Evolutionary conservation across 2,113 vertebrate genomes (phyloP).

Genomic region (Chaetops frenatus): DNA sequence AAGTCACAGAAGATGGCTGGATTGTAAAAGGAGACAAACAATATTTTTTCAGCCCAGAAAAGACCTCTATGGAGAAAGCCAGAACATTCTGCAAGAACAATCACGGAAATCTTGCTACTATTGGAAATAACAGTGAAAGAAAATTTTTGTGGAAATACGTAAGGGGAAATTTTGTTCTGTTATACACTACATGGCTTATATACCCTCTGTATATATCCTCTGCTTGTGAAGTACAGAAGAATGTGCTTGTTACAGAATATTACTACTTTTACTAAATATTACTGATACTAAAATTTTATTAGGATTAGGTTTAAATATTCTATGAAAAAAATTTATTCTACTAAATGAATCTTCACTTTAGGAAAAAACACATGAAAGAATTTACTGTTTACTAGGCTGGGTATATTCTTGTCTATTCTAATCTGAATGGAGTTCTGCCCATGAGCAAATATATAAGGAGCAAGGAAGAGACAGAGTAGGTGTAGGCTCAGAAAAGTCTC

Average conservation of each 20-base stretch:
- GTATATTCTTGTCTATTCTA: not conserved
- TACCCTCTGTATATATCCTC: not conserved
- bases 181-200: not conserved
- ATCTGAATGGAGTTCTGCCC: not conserved
- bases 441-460: not conserved
- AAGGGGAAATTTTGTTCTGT: constrained; percentile 46
- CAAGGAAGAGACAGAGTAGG: not conserved
- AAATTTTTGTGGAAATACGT: constrained; percentile 87
- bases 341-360: not conserved
- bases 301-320: not conserved
- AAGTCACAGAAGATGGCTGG: constrained; percentile 86
- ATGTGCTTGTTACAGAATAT: not conserved
- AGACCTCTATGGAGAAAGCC: constrained; percentile 78
- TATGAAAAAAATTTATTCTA: not conserved
- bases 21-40: constrained; percentile 80
- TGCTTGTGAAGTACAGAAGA: not conserved
- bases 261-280: not conserved
- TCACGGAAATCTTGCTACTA: constrained; percentile 80
- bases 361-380: not conserved
- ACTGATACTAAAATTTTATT: not conserved
- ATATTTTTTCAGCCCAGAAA: constrained; percentile 81
- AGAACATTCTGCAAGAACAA: constrained; percentile 79
- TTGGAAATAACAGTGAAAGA: constrained; percentile 80
- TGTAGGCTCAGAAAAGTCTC: not conserved
- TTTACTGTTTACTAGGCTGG: not conserved